phyloP scores from a whole-genome alignment of 2,888 invertebrate genomes.

The Leptopilina syphax region DNA sequence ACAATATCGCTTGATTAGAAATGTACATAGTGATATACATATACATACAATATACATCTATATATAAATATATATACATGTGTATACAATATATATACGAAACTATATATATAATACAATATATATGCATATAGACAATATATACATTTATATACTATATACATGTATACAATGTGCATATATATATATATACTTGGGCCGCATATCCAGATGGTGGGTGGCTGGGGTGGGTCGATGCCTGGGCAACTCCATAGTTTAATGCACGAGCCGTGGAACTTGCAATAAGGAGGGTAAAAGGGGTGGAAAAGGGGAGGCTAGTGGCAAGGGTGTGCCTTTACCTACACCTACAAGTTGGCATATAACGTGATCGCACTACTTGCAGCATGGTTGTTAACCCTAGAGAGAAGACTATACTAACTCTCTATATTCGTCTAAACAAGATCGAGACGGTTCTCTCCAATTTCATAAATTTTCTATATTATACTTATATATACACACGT shows the following conservation, averaged over 20 bases:
- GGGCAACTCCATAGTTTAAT: conserved; percentile 76
- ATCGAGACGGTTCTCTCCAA: background rate
- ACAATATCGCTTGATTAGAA: conserved; percentile 78
- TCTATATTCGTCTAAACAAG: conserved; percentile 11
- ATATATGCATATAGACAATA: conserved; percentile 50
- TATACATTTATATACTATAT: conserved; percentile 54
- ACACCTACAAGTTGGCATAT: conserved; percentile 60
- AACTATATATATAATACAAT: conserved; percentile 45
- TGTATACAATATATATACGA: no score
- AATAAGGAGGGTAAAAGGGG: conserved; percentile 71
- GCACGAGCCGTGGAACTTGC: conserved; percentile 74
- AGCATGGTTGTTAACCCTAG: conserved; percentile 61
- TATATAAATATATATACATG: no score
- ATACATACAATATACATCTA: no score
- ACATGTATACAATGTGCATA: no score
- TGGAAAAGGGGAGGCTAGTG: background rate
- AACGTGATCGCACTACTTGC: conserved; percentile 69
- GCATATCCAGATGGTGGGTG: conserved; percentile 74
- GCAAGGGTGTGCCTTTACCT: conserved; percentile 52
- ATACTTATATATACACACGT: background rate
- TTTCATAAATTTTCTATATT: background rate
- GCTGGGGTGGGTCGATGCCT: conserved; percentile 71
- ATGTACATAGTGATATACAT: conserved; percentile 73
- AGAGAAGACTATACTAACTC: conserved; percentile 50
- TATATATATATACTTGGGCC: conserved; percentile 62